Evolutionary conservation across 2,113 vertebrate species (phyloP).

Genomic region (Agapornis roseicollis): DNA sequence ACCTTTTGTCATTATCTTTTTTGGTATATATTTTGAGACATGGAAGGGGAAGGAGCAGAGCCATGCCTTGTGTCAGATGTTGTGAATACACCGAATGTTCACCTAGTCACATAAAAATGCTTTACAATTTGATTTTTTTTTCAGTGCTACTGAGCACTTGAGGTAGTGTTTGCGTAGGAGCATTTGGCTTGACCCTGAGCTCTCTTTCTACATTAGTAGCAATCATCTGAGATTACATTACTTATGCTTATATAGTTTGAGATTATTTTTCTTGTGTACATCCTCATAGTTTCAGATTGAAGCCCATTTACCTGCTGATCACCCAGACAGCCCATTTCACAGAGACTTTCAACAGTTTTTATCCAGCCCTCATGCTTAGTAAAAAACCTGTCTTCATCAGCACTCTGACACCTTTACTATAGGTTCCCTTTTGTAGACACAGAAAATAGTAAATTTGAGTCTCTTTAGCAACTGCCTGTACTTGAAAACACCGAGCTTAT

Average conservation of each 20-base stretch:
- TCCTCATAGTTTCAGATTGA: neutral
- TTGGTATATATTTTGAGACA: neutral
- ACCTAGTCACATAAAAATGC: neutral
- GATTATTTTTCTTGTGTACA: neutral
- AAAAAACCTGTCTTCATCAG: neutral
- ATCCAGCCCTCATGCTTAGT: neutral
- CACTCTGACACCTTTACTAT: neutral
- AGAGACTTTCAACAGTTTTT: neutral
- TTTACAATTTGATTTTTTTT: neutral
- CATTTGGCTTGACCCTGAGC: neutral
- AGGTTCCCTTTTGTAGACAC: neutral
- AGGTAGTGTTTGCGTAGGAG: neutral
- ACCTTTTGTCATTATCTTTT: neutral
- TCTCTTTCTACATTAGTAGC: neutral
- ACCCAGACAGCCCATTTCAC: neutral
- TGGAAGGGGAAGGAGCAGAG: neutral
- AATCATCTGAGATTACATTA: neutral
- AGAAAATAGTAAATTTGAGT: neutral
- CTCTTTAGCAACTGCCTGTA: neutral
- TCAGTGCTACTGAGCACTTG: neutral
- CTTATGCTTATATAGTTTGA: neutral
- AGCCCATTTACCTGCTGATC: neutral
- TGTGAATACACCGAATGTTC: neutral
- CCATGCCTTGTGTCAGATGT: neutral
- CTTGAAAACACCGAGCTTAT: neutral